phyloP scores from a whole-genome alignment of 2,113 vertebrate genomes.

The Lophotis ruficrista region DNA sequence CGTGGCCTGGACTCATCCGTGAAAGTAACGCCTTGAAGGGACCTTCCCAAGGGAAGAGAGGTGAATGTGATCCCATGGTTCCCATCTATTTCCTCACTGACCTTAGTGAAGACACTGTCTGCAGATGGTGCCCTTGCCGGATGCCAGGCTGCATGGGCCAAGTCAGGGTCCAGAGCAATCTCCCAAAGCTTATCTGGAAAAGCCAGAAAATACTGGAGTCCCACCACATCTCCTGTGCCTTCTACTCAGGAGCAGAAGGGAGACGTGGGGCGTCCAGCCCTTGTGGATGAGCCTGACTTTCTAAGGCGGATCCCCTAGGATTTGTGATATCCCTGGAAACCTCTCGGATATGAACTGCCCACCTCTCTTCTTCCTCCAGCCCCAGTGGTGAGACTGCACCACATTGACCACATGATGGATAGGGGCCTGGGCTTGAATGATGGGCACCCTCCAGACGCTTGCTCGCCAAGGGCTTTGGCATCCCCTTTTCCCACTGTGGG shows the following conservation, averaged over 20 bases:
- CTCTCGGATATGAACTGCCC: background rate
- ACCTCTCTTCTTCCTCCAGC: background rate
- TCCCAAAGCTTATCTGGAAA: background rate
- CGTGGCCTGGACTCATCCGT: background rate
- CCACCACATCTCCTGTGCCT: background rate
- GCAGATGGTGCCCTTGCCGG: background rate
- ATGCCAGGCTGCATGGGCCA: background rate
- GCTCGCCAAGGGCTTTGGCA: background rate
- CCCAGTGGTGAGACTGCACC: background rate
- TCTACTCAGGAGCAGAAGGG: background rate
- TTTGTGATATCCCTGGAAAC: background rate
- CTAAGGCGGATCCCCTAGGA: background rate
- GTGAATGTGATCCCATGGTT: background rate
- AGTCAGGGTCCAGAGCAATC: background rate
- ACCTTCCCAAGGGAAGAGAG: background rate
- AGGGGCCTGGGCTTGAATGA: background rate
- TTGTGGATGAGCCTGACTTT: background rate
- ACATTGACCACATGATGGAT: background rate
- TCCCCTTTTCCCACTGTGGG: rapidly evolving
- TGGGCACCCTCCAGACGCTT: background rate
- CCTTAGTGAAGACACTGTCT: background rate
- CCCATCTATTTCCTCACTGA: background rate
- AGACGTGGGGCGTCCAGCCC: background rate
- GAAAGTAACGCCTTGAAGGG: background rate
- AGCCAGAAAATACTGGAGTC: background rate